phyloP scores from a whole-genome alignment of 2,888 invertebrate genomes.

The Cephus spinipes region DNA sequence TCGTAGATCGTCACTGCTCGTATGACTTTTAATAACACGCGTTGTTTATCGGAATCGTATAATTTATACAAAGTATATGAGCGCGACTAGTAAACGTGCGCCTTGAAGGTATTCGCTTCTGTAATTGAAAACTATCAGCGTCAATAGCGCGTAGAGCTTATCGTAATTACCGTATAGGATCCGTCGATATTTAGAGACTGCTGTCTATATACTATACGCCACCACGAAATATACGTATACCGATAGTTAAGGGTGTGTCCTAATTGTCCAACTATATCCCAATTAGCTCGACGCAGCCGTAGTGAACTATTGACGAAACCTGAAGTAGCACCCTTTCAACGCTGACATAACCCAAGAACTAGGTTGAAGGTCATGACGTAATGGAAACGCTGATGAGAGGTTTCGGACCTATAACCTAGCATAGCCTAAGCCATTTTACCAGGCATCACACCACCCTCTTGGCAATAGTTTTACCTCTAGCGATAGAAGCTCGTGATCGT shows the following conservation, averaged over 20 bases:
- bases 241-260: not conserved
- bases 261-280: not conserved
- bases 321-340: not conserved
- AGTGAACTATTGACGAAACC: not conserved
- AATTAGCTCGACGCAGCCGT: not conserved
- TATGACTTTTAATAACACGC: not conserved
- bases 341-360: not conserved
- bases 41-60: not conserved
- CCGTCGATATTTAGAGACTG: not conserved
- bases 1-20: not conserved
- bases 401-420: constrained; percentile 21
- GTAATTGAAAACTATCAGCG: not conserved
- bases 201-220: not conserved
- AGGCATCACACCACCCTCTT: not conserved
- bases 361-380: constrained; percentile 20
- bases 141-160: not conserved
- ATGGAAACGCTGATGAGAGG: constrained; percentile 12
- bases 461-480: not conserved
- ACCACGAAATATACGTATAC: not conserved
- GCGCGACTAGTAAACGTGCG: not conserved
- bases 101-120: not conserved
- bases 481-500: not conserved
- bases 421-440: constrained; percentile 17
- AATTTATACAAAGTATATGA: not conserved
- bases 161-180: not conserved